Evolutionary conservation across 2,888 invertebrate genomes (phyloP), one percentile per base, ranked within the genome.

Genomic region (Amblyjoppa proteus): DNA sequence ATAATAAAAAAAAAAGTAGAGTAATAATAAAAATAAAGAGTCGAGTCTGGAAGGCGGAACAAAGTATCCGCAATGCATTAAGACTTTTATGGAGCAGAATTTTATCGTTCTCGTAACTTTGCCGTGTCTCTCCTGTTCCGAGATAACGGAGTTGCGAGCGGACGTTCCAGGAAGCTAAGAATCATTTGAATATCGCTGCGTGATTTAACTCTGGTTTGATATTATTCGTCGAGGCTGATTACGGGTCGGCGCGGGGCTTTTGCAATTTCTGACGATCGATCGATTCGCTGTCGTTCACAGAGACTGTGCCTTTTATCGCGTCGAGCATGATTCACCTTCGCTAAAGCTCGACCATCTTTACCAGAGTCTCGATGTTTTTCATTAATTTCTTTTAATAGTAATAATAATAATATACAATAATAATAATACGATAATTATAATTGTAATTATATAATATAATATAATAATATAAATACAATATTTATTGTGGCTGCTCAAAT

Each of bases 181-280:
- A 45, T 45, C 13, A 45, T 45, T 58, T 66, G 49, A 80, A 58
- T 70, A 70, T 70, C 70, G 64, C 45, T 75, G 69, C 74, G 79
- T 75, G 79, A 79, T 79, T 79, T 78, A 75, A 75, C 79, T 61
- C 51, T 79, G 69, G 69, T 74, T 79, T 58, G 77, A 79, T 56
- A 25, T 79, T 79, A 68, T 69, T 45, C 78, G 74, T 78, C 69
- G 74, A 79, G 61, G 74, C 74, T 74, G 78, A 79, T 51, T 51
- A 61, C 34, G 51, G 45, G 31, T n/a, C 53, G 74, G 71, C 28
- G 49, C 61, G 75, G 70, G 31, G 45, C 53, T 56, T 25, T 69
- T n/a, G 64, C 64, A 20, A 34, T 66, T 45, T 49, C 31, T 31
- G 5, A n/a, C 64, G 56, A 81, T 74, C 68, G 74, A 81, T 74